Evolutionary conservation across 2,113 vertebrate genomes (phyloP).

Genomic region (Tragelaphus imberbis): DNA sequence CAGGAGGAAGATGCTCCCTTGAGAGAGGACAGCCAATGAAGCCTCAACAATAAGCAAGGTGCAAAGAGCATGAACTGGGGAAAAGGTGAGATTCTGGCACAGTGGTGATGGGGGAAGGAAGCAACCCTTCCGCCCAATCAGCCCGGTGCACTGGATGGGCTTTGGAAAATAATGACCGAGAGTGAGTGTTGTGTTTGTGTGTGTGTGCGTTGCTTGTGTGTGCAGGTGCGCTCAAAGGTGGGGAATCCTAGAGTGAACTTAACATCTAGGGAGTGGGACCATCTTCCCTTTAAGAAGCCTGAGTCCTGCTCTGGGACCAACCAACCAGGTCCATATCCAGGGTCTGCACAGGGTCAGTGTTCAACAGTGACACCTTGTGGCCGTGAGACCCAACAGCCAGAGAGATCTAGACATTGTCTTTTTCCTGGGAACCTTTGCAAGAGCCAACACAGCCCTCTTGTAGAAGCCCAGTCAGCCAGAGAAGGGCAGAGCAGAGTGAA

Average conservation of each 20-base stretch:
- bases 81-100: background rate
- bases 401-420: background rate
- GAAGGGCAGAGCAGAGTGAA: background rate
- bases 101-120: background rate
- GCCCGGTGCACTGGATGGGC: too few species aligned
- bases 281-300: background rate
- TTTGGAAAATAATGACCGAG: background rate
- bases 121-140: background rate
- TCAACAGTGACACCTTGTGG: background rate
- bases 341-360: accelerated
- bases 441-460: background rate
- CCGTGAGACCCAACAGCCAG: accelerated
- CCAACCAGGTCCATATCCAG: background rate
- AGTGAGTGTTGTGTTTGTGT: background rate
- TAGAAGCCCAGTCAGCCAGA: background rate
- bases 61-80: background rate
- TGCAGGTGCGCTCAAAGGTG: background rate
- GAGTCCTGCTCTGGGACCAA: background rate
- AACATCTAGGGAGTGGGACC: background rate
- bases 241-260: background rate
- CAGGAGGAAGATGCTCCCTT: background rate
- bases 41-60: background rate
- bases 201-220: too few species aligned
- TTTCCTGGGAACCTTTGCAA: background rate
- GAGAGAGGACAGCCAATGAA: background rate